A percentile compares a stretch with the other conserved stretches of the same genome.
Evolutionary conservation across 1,140 invertebrate genomes (phyloP).

Genomic region (Battus philenor): DNA sequence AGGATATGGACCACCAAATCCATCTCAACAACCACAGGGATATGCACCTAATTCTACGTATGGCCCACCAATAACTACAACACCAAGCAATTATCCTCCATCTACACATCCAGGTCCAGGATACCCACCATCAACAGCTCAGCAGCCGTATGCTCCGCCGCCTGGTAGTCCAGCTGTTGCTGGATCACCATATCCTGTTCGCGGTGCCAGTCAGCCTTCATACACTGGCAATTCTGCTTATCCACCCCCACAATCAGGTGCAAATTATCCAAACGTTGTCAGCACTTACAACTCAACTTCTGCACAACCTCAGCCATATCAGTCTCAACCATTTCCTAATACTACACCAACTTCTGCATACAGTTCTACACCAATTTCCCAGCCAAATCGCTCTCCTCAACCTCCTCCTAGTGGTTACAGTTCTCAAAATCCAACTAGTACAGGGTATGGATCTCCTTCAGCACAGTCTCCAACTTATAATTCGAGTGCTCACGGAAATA

Average conservation of each 20-base stretch:
- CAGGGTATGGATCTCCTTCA: conserved; percentile 68
- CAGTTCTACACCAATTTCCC: conserved; percentile 65
- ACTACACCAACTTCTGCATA: conserved; percentile 68
- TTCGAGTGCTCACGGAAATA: conserved; percentile 66
- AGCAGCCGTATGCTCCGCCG: conserved; percentile 69
- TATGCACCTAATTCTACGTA: conserved; percentile 72
- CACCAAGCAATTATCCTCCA: conserved; percentile 68
- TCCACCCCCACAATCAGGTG: conserved; percentile 56
- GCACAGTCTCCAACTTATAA: conserved; percentile 72
- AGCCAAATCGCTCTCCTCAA: conserved; percentile 72
- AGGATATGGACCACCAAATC: conserved; percentile 71
- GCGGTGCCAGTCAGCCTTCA: conserved; percentile 52
- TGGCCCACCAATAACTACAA: conserved; percentile 71
- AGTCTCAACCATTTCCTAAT: conserved; percentile 69
- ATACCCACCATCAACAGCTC: conserved; percentile 66
- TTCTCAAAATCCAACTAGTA: conserved; percentile 57
- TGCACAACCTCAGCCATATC: conserved; percentile 67
- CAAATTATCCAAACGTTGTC: conserved; percentile 65
- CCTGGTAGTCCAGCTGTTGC: conserved; percentile 63
- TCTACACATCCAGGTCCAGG: conserved; percentile 65
- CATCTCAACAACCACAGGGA: conserved; percentile 65
- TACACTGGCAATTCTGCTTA: conserved; percentile 68
- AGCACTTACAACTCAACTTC: conserved; percentile 65
- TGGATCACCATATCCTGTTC: conserved; percentile 64
- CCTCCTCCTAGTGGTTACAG: conserved; percentile 63